phyloP scores from a whole-genome alignment of 2,888 invertebrate genomes.

The Chrysopilus asiliformis region DNA sequence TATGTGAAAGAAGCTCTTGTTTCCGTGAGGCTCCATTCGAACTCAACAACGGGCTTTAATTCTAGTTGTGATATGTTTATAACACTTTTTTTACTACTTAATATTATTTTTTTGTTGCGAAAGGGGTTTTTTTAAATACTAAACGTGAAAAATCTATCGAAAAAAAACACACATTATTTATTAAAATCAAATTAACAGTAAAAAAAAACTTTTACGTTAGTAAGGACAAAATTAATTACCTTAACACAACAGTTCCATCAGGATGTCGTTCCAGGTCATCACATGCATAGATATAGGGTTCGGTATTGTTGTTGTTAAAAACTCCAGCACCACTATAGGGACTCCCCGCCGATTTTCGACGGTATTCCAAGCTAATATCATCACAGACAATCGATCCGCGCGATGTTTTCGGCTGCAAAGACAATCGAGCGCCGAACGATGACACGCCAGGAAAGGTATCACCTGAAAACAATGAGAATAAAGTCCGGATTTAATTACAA shows the following conservation, averaged over 20 bases:
- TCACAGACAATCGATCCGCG: constrained; percentile 38
- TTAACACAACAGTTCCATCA: constrained; percentile 47
- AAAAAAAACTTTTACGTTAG: too few relatives aligned
- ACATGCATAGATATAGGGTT: constrained; percentile 25
- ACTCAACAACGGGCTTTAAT: too few relatives aligned
- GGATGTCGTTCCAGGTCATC: constrained; percentile 40
- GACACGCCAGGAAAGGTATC: constrained; percentile 8
- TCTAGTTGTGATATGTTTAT: too few relatives aligned
- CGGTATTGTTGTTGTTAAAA: constrained; percentile 11
- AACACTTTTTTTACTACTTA: too few relatives aligned
- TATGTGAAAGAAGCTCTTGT: too few relatives aligned
- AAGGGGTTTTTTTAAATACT: background rate
- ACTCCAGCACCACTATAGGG: constrained; percentile 20
- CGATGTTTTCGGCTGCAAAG: constrained; percentile 29
- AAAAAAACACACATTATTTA: background rate
- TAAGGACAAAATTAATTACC: constrained; percentile 39
- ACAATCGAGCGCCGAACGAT: constrained; percentile 12
- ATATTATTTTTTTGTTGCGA: too few relatives aligned
- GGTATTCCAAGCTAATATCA: constrained; percentile 29
- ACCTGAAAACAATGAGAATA: too few relatives aligned
- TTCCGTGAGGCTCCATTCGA: too few relatives aligned
- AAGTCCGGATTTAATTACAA: too few relatives aligned
- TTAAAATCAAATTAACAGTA: too few relatives aligned
- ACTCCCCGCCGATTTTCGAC: constrained; percentile 34
- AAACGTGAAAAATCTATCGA: background rate